phyloP scores from a whole-genome alignment of 2,113 vertebrate genomes.

The Melanostigma gelatinosum region DNA sequence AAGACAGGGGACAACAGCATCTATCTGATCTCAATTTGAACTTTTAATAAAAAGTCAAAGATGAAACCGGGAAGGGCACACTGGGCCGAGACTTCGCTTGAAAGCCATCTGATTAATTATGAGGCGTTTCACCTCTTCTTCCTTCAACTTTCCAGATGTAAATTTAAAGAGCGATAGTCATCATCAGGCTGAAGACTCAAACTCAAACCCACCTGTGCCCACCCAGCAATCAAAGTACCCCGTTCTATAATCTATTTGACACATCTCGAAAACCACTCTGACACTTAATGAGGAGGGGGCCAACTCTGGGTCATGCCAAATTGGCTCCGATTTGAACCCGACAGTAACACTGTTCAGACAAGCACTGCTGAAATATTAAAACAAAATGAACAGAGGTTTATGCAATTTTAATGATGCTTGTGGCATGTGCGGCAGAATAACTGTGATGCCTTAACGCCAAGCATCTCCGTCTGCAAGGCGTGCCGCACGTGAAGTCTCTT shows the following conservation, averaged over 20 bases:
- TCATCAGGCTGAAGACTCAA: neutral
- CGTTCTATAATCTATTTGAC: slow-evolving; percentile 52
- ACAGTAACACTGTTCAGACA: slow-evolving; percentile 65
- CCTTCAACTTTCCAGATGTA: slow-evolving; percentile 28
- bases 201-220: slow-evolving; percentile 12
- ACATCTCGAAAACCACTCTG: slow-evolving; percentile 48
- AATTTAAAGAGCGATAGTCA: slow-evolving; percentile 29
- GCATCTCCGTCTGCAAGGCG: slow-evolving; percentile 37
- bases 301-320: slow-evolving; percentile 63
- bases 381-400: slow-evolving; percentile 66
- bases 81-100: slow-evolving; percentile 36
- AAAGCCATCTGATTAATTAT: slow-evolving; percentile 52
- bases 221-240: slow-evolving; percentile 5
- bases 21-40: slow-evolving; percentile 78
- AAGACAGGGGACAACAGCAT: slow-evolving; percentile 47
- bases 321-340: slow-evolving; percentile 69
- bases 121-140: slow-evolving; percentile 43
- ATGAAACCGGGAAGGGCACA: slow-evolving; percentile 58
- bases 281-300: slow-evolving; percentile 52
- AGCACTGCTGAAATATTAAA: slow-evolving; percentile 81
- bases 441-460: slow-evolving; percentile 61
- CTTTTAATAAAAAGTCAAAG: slow-evolving; percentile 79
- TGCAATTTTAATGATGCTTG: slow-evolving; percentile 83
- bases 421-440: slow-evolving; percentile 77
- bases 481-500: slow-evolving; percentile 48